Base-by-base conservation (phyloP, 2,113 vertebrate genomes). In the Eira barbara region DNA sequence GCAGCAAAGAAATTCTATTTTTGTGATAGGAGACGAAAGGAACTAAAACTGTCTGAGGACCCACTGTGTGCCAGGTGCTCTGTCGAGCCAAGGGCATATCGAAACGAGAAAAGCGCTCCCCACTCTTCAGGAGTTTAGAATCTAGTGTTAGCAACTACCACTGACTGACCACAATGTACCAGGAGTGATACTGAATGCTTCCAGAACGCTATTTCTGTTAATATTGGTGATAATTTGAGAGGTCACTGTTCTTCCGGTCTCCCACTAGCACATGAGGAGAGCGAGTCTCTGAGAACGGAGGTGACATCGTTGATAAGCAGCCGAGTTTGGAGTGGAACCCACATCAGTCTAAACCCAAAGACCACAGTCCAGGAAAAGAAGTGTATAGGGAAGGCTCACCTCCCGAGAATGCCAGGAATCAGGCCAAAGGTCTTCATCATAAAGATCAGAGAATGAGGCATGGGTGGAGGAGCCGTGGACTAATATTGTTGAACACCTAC, bases 1-100 rank as follows among this genome's bases (percentile, higher is more conserved):
- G 79, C 73, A 14, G 11, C 76, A 31, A 52, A 67, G 80, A 2
- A 13, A 39, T 31, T 93, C 73, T 91, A 71, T 95, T 94, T 92
- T 92, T 80, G 89, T 79, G 36, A 20, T 1, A 31, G 82, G 49
- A 93, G 52, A 84, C 4, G 4, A 94, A 85, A 83, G 67, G 36
- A 49, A 23, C 69, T 6, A 27, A 81, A 71, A 8, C 80, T 34
- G 18, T 42, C 80, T 15, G 76, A 85, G 85, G n/a, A 25, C 13
- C 71, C 42, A 55, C 13, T 0, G 49, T 65, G 52, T 45, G 73
- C 65, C 81, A 52, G 74, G 55, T 2, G 5, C 21, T 73, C 59
- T 4, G 6, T 12, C 20, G 61, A 23, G 57, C 36, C 59, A 55
- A 63, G 74, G 71, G 14, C 5, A 0, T 25, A 23, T 45, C 39